Conservation (phyloP, 2,888 invertebrate species). For the Ceraclea dissimilis region DNA sequence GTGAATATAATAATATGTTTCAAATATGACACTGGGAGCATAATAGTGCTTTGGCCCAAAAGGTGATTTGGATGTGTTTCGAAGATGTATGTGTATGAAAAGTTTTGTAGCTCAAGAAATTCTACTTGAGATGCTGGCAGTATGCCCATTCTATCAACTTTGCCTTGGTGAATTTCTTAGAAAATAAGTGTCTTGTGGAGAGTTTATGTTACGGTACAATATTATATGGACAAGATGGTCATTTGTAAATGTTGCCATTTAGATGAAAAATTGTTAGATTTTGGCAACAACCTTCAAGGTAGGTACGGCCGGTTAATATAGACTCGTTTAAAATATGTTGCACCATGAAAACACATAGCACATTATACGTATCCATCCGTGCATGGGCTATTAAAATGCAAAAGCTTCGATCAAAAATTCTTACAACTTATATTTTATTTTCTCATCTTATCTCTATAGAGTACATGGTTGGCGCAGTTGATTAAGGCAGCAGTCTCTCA, state of each 20-base stretch:
- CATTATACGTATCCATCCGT: no score
- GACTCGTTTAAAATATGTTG: no score
- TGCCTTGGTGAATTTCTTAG: neutral
- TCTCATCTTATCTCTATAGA: no score
- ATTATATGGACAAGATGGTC: constrained; percentile 1
- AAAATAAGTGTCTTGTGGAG: neutral
- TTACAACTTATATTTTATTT: no score
- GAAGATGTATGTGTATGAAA: constrained; percentile 1
- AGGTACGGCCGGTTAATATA: neutral
- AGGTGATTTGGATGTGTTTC: constrained; percentile 1
- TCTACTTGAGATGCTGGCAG: neutral
- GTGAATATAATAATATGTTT: neutral
- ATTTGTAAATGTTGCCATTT: constrained; percentile 1
- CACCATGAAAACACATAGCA: no score
- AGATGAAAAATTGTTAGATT: neutral
- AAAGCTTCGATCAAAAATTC: no score
- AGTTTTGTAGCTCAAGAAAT: constrained; percentile 2
- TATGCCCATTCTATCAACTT: constrained; percentile 3
- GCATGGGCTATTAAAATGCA: no score
- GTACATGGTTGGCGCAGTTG: no score
- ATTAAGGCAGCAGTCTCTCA: no score
- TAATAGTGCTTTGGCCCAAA: neutral
- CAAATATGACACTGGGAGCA: neutral
- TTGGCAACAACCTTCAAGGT: neutral
- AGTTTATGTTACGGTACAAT: neutral